phyloP scores from a whole-genome alignment of 2,113 vertebrate genomes.

The Antigone vipio region DNA sequence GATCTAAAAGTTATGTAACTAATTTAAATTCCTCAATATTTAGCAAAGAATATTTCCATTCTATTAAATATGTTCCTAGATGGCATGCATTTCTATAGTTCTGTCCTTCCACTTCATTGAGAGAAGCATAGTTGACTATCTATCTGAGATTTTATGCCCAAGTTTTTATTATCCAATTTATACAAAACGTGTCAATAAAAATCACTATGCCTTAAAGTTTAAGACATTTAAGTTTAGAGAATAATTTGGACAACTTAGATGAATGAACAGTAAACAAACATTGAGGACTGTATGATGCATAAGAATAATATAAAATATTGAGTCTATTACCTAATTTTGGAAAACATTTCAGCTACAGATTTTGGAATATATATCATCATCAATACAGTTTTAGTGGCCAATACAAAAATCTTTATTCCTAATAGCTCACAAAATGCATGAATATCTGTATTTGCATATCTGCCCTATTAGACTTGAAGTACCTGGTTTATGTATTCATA shows the following conservation, averaged over 20 bases:
- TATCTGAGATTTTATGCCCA: neutral
- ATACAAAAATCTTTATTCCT: neutral
- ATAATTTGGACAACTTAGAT: neutral
- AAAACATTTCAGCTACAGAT: neutral
- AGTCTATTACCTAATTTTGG: neutral
- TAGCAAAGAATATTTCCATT: neutral
- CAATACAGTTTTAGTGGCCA: neutral
- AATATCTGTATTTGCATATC: neutral
- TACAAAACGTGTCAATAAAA: neutral
- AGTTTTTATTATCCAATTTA: neutral
- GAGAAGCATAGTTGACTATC: neutral
- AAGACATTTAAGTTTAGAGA: neutral
- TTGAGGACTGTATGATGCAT: neutral
- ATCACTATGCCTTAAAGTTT: neutral
- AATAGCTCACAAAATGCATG: neutral
- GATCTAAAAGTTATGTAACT: neutral
- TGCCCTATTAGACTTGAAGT: neutral
- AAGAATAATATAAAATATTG: neutral
- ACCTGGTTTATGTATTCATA: neutral
- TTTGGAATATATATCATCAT: neutral
- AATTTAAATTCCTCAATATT: neutral
- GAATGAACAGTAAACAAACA: neutral
- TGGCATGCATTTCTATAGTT: neutral
- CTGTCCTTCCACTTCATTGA: neutral
- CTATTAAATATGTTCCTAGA: neutral